Base-by-base conservation (phyloP, 2,888 invertebrate species). In the Lycocerus yunnanus region DNA sequence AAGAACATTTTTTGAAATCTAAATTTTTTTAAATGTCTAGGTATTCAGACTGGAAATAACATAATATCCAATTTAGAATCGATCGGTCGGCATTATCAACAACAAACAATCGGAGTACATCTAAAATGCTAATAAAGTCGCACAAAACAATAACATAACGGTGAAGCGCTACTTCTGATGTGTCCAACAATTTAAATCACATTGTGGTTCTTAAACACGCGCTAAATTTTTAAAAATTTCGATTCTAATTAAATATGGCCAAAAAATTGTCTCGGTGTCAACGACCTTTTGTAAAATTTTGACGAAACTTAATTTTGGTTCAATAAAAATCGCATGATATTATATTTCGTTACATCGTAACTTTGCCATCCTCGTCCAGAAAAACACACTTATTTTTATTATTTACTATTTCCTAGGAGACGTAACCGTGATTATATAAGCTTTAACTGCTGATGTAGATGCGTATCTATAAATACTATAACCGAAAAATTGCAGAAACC, bases 211-310 rank as follows among this genome's bases (percentile, higher is more conserved):
- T 63, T 65, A n/a, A 43, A n/a, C n/a, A 43, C 43, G 43, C 43
- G 43, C n/a, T 43, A 43, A n/a, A 43, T 43, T 43, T 43, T 43
- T 43, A 43, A 43, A 43, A 43, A 43, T 43, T 43, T 43, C 43
- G 43, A n/a, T 43, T 43, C 43, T 43, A 43, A 43, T 43, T 43
- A 43, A 43, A 43, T 43, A n/a, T 6, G 5, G 8, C n/a, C 43
- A 43, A 43, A 43, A 78, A 74, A 73, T 76, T 75, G 74, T 78
- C 77, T 75, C 58, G 24, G 66, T 78, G 79, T 79, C 80, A 78
- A 78, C 76, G 78, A 79, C 79, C 80, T 68, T 69, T 66, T 18
- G 60, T 73, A 80, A 77, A 80, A 80, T 79, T 78, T 74, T 80
- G 75, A 74, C 80, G 79, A 77, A 77, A 77, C 76, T 72, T 78